Evolutionary conservation across 2,113 vertebrate species (phyloP), one percentile per base, ranked within the genome.

Genomic region (Thunnus maccoyii): DNA sequence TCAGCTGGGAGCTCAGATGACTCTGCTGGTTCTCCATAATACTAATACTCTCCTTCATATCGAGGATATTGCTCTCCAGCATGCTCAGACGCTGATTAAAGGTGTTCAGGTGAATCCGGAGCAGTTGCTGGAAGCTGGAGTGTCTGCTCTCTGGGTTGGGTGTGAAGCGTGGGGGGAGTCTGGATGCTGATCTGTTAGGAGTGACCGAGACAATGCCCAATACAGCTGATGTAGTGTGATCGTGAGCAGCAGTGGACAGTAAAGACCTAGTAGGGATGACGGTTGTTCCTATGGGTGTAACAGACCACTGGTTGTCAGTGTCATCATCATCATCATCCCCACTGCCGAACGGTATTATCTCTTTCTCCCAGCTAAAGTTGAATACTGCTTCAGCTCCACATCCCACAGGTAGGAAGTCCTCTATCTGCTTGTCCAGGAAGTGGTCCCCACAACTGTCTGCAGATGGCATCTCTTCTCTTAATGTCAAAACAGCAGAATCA

Each of bases 41-140:
- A 1, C 47, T 80, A 18, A 95, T 89, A 58, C 78, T 79, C 3
- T 94, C 92, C 72, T 94, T 95, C 87, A 95, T 86, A 46, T 94
- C 93, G 1, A 94, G 81, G 0, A 93, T 95, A 86, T 94, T 94
- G 70, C 84, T 81, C 62, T 95, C 92, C n/a, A 96, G 76, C 93
- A 95, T 93, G 79, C 86, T 92, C 22, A 95, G 72, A 0, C 94
- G 92, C 66, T 83, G 89, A 75, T 94, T 95, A 15, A 94, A 95
- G 52, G 74, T 80, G 86, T 94, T 95, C n/a, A 93, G 81, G 75
- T 94, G 89, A 25, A 65, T 14, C 25, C 91, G 85, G 7, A 95
- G 80, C 18, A 94, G 77, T 3, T 77, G 82, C 78, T 93, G 93
- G 60, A 95, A 93, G 80, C 86, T 94, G 60, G 76, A 56, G 8